Percentiles rank a stretch among this genome's conserved stretches.
Evolutionary conservation across 2,888 invertebrate genomes (phyloP).

Genomic region (Lucinisca nassula): DNA sequence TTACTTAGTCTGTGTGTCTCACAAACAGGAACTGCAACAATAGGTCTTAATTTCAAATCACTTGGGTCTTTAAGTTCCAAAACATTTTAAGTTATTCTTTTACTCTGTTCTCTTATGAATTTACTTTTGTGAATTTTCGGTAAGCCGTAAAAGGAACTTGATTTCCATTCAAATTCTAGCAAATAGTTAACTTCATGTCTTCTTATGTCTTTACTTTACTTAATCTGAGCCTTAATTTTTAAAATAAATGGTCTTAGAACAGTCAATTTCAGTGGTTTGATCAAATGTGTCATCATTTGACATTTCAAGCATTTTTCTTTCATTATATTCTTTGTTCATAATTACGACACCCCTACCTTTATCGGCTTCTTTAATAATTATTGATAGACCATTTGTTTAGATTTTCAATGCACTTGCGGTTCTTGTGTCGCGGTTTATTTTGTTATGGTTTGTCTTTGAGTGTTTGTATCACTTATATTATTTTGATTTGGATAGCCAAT

Average conservation of each 20-base stretch:
- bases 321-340: constrained; percentile 43
- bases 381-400: neutral
- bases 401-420: neutral
- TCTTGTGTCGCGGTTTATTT: neutral
- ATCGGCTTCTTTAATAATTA: constrained; percentile 45
- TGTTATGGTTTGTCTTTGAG: neutral
- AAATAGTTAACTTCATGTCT: neutral
- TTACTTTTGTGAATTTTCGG: neutral
- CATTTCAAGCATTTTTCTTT: constrained; percentile 27
- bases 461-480: neutral
- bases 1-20: neutral
- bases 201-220: neutral
- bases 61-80: neutral
- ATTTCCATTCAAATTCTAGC: neutral
- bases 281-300: constrained; percentile 28
- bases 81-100: no score
- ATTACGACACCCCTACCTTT: constrained; percentile 49
- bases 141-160: neutral
- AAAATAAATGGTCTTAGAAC: neutral
- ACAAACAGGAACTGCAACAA: neutral
- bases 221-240: neutral
- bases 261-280: neutral
- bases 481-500: neutral
- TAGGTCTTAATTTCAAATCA: neutral
- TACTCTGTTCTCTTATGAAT: neutral